Conservation (phyloP, 2,113 vertebrate species). For the Rhynchomys soricoides region DNA sequence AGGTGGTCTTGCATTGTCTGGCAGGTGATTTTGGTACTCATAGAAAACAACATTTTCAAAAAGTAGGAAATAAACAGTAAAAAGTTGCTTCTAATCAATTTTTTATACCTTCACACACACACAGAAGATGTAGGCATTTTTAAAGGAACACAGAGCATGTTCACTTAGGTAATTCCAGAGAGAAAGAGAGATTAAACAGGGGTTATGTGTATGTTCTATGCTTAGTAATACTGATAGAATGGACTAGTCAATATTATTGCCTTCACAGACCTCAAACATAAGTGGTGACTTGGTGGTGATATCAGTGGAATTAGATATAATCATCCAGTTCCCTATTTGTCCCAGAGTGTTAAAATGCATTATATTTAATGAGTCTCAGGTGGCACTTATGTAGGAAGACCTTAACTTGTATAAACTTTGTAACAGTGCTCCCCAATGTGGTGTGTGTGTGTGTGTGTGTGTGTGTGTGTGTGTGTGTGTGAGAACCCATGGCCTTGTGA, state of each 20-base stretch:
- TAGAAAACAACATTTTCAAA: background rate
- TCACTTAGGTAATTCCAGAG: background rate
- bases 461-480: background rate
- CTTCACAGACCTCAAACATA: background rate
- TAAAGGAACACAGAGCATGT: background rate
- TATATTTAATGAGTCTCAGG: constrained; percentile 6
- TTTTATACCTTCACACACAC: background rate
- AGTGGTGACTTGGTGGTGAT: background rate
- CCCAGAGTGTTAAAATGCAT: background rate
- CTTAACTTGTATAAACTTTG: background rate
- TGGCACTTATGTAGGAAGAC: background rate
- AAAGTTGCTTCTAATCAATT: background rate
- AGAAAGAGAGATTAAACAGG: background rate
- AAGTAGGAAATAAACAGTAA: constrained; percentile 9
- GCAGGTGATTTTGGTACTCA: background rate
- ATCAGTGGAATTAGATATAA: background rate
- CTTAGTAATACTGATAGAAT: constrained; percentile 64
- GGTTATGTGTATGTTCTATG: background rate
- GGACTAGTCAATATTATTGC: background rate
- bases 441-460: background rate
- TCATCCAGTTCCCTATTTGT: background rate
- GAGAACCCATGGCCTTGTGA: background rate
- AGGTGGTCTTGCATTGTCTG: background rate
- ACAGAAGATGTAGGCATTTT: background rate
- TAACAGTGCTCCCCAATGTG: background rate